These are phyloP conservation scores for Ageneiosus marmoratus DNA, from an alignment of 2,113 vertebrate genomes.

Conservation along the genomic window DNA sequence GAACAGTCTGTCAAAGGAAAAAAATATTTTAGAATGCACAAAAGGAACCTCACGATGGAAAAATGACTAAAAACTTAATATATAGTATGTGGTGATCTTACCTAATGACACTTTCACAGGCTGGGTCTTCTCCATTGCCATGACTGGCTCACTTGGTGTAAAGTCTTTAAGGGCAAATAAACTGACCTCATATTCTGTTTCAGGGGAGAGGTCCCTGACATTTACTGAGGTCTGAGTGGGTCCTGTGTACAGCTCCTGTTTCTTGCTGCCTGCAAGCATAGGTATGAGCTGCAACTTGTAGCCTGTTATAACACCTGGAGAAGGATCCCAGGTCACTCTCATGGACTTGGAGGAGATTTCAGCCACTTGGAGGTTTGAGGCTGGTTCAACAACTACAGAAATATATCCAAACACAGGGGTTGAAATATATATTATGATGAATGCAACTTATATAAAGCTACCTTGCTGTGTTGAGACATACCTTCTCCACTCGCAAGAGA, in stretches of 20 bases:
- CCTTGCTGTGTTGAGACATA: constrained; percentile 63
- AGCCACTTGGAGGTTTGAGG: constrained; percentile 83
- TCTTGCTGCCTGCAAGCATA: constrained; percentile 84
- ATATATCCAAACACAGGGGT: neutral
- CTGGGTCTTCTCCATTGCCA: constrained; percentile 90
- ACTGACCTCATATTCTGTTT: constrained; percentile 92
- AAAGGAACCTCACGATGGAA: neutral
- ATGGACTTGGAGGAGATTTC: constrained; percentile 92
- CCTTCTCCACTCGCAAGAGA: constrained; percentile 90
- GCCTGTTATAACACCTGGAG: constrained; percentile 84
- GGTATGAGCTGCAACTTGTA: constrained; percentile 90
- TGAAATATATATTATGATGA: neutral
- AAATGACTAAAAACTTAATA: neutral
- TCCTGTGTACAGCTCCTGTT: constrained; percentile 86
- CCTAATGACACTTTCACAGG: constrained; percentile 91
- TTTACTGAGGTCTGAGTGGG: constrained; percentile 82
- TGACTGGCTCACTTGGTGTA: constrained; percentile 85
- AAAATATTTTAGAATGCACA: constrained; percentile 52
- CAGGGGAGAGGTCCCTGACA: constrained; percentile 90
- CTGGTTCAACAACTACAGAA: constrained; percentile 85
- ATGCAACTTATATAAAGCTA: neutral
- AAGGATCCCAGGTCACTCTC: constrained; percentile 86
- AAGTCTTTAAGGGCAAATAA: constrained; percentile 89
- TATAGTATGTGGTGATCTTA: constrained; percentile 52
- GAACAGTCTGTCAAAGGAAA: constrained; percentile 86